Evolutionary conservation across 2,797 vertebrate species (phyloP).

Genomic region (Hippoglossus hippoglossus): DNA sequence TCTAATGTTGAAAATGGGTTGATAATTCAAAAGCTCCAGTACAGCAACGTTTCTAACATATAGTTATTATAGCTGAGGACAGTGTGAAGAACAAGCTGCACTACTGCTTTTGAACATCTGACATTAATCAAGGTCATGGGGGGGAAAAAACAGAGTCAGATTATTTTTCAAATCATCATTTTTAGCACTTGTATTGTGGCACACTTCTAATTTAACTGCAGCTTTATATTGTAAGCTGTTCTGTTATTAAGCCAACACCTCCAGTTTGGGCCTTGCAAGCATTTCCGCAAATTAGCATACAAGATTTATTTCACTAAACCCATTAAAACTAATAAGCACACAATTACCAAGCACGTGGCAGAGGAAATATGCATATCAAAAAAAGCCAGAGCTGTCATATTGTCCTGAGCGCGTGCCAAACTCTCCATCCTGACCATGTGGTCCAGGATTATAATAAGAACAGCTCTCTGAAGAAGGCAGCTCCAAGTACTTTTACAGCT

Average conservation of each 20-base stretch:
- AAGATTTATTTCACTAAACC: conserved; percentile 70
- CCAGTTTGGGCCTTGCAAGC: conserved; percentile 40
- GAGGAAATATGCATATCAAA: conserved; percentile 79
- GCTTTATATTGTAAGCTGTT: conserved; percentile 33
- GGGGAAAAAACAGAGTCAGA: neutral
- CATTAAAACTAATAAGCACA: conserved; percentile 79
- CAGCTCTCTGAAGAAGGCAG: conserved; percentile 50
- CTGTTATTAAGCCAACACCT: conserved; percentile 62
- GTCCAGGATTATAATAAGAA: conserved; percentile 75
- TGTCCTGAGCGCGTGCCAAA: conserved; percentile 69
- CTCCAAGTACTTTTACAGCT: conserved; percentile 43
- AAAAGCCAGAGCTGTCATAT: conserved; percentile 71
- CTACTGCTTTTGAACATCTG: conserved; percentile 21
- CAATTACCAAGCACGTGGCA: conserved; percentile 72
- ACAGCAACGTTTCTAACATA: neutral
- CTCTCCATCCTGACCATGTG: conserved; percentile 73
- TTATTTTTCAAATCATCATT: conserved; percentile 32
- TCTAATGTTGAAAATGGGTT: neutral
- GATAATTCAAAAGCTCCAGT: no score
- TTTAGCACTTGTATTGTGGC: conserved; percentile 21
- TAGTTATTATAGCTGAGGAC: neutral
- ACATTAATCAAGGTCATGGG: conserved; percentile 30
- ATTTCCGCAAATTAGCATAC: conserved; percentile 60
- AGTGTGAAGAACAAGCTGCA: conserved; percentile 2
- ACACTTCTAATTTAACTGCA: conserved; percentile 37